phyloP scores from a whole-genome alignment of 2,888 invertebrate genomes.

The Diaperis boleti region DNA sequence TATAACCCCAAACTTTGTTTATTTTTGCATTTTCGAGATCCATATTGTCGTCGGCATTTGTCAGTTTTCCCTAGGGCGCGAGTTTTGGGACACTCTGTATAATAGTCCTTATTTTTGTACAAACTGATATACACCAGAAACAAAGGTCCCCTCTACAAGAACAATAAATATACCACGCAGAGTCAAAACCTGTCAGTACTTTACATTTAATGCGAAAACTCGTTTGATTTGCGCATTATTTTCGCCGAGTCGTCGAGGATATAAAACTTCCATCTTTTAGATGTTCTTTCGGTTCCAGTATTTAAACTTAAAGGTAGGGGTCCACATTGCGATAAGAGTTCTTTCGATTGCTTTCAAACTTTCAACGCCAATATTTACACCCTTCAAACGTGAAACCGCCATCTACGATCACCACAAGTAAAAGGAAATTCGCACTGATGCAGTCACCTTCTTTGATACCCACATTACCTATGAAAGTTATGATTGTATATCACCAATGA shows the following conservation, averaged over 20 bases:
- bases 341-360: constrained; percentile 43
- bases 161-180: no score
- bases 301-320: constrained; percentile 44
- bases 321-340: constrained; percentile 42
- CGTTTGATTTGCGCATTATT: constrained; percentile 45
- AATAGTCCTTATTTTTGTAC: no score
- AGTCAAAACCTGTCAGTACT: constrained; percentile 39
- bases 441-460: constrained; percentile 8
- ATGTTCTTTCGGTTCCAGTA: constrained; percentile 48
- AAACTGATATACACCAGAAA: no score
- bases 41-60: no score
- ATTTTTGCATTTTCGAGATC: no score
- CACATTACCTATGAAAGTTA: constrained; percentile 12
- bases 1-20: no score
- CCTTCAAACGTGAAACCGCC: constrained; percentile 12
- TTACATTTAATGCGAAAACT: constrained; percentile 47
- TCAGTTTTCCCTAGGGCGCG: no score
- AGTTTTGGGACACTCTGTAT: no score
- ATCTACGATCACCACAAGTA: constrained; percentile 18
- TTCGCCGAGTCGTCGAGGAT: constrained; percentile 40
- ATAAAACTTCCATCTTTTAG: constrained; percentile 49
- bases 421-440: constrained; percentile 11
- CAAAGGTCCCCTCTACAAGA: no score
- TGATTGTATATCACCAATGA: neutral
- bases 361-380: constrained; percentile 42